phyloP scores from a whole-genome alignment of 1,140 invertebrate species.

The Phocides pigmalion region DNA sequence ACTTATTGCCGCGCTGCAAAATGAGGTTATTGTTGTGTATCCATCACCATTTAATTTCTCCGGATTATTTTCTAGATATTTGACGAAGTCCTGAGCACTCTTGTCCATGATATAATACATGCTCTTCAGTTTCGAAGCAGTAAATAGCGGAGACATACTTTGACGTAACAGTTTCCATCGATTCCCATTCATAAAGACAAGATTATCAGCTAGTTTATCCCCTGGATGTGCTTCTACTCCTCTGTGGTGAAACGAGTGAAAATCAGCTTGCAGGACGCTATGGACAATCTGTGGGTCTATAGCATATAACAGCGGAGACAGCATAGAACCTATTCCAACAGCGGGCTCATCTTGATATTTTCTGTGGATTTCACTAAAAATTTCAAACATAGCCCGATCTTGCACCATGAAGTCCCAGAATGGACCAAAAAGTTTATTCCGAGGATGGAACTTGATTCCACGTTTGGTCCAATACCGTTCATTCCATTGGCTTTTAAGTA shows the following conservation, averaged over 20 bases:
- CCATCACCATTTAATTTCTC: conserved; percentile 36
- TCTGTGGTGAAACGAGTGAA: conserved; percentile 77
- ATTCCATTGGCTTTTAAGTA: not conserved
- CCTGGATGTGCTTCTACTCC: conserved; percentile 79
- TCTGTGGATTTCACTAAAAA: conserved; percentile 47
- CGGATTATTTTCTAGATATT: conserved; percentile 46
- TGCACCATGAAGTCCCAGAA: conserved; percentile 41
- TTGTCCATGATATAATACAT: conserved; percentile 74
- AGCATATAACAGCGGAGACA: conserved; percentile 72
- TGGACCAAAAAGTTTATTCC: conserved; percentile 44
- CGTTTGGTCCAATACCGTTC: conserved; percentile 43
- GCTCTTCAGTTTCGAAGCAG: conserved; percentile 71
- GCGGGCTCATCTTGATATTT: conserved; percentile 42
- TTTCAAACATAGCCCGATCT: conserved; percentile 42
- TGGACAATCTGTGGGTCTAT: conserved; percentile 82
- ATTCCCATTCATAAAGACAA: conserved; percentile 75
- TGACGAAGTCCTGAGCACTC: conserved; percentile 55
- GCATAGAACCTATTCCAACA: conserved; percentile 64
- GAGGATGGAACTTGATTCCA: conserved; percentile 37
- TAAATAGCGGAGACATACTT: conserved; percentile 76
- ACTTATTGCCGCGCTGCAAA: conserved; percentile 45
- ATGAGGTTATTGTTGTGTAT: conserved; percentile 39
- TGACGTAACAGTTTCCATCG: conserved; percentile 76
- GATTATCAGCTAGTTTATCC: conserved; percentile 83
- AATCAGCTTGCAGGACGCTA: conserved; percentile 79